Evolutionary conservation across 2,113 vertebrate genomes (phyloP), one percentile per base, ranked within the genome.

Genomic region (Fregata magnificens): DNA sequence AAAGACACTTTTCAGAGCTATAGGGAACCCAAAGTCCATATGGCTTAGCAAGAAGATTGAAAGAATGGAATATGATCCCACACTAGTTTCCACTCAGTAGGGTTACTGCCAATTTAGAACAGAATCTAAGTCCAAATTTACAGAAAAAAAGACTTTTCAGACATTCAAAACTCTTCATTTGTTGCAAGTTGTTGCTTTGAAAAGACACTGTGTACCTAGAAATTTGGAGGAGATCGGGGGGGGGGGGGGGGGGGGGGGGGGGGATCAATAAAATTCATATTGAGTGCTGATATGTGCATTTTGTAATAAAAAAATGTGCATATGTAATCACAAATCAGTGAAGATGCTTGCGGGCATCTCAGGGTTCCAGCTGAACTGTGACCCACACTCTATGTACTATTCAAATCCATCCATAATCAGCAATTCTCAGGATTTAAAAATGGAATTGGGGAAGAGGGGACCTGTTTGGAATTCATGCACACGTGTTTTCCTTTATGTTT

Each of bases 401-500:
- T 81, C 86, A 92, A 67, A 91, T 78, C 9, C 52, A 81, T 92
- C 89, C 26, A 80, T 34, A 89, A 82, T 59, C 25, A 85, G 45
- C 11, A 70, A 18, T 66, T 83, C 32, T 85, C 31, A 65, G 18
- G 78, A 74, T 91, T 89, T 83, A 79, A 74, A 93, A 97, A 25
- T 56, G n/a, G 47, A 74, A 88, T 18, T 2, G 0, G 47, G 34
- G 18, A 86, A 76, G 28, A 82, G 20, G 25, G 6, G 32, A 81
- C 44, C 50, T 73, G 36, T 71, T 76, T 56, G 82, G 58, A 24
- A 87, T 56, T 88, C 89, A 71, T 2, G 21, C 21, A 53, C 66
- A 29, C 56, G 69, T 32, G 56, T 80, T 94, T 96, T 95, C 91
- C 53, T 89, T 78, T 92, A 44, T 88, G n/a, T 58, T 97, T 96